Conservation (phyloP, 2,797 vertebrate genomes). For the Gymnopithys bicolor region DNA sequence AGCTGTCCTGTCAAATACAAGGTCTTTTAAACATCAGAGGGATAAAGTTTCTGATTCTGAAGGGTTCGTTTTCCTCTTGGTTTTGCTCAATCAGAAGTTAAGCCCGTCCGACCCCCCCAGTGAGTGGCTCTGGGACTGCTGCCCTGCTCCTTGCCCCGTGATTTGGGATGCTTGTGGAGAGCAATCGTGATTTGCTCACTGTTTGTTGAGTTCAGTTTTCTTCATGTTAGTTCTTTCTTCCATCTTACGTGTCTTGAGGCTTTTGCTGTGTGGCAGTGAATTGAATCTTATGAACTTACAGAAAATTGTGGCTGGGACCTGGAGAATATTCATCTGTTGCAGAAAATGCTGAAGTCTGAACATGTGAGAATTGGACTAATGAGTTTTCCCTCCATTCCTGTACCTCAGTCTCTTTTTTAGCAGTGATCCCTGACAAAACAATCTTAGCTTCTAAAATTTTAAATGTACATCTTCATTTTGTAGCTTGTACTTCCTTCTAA, state of each 20-base stretch:
- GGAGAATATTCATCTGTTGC: conserved; percentile 50
- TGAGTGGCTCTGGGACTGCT: conserved; percentile 66
- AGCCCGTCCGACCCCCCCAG: conserved; percentile 71
- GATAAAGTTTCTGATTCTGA: conserved; percentile 80
- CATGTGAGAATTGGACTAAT: conserved; percentile 47
- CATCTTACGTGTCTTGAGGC: neutral
- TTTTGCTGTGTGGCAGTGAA: conserved; percentile 31
- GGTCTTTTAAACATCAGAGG: conserved; percentile 80
- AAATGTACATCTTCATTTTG: neutral
- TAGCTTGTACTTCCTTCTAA: neutral
- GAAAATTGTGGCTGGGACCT: conserved; percentile 53
- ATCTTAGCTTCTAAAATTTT: neutral
- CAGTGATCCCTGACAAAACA: conserved; percentile 23
- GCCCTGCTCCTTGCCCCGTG: conserved; percentile 64
- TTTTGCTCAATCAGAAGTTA: conserved; percentile 77
- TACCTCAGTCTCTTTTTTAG: conserved; percentile 34
- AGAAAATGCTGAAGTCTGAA: conserved; percentile 60
- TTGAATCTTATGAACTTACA: conserved; percentile 28
- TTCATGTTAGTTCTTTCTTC: conserved; percentile 44
- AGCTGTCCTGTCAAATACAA: conserved; percentile 75
- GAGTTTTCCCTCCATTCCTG: conserved; percentile 13
- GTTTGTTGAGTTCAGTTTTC: conserved; percentile 66
- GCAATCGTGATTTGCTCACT: conserved; percentile 53
- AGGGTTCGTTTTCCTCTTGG: conserved; percentile 73
- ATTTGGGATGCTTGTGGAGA: conserved; percentile 56